These are phyloP conservation scores for Pachycephus smyrnensis DNA, from an alignment of 2,888 invertebrate genomes.

Conservation along the genomic window DNA sequence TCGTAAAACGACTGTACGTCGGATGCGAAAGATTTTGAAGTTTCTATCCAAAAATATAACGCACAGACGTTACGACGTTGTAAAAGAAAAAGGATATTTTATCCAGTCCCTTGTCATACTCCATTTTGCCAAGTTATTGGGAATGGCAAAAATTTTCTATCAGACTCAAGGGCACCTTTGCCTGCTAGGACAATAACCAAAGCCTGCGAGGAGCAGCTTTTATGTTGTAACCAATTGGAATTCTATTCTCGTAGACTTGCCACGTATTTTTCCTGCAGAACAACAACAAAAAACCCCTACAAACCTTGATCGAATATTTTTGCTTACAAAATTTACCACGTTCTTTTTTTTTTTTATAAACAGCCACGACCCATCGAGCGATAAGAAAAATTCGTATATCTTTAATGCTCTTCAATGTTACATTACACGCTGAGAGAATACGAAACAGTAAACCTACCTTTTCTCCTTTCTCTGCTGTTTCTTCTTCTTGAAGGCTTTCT, in stretches of 20 bases:
- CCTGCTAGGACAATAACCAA: neutral
- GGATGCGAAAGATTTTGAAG: neutral
- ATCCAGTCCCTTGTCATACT: neutral
- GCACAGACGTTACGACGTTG: no score
- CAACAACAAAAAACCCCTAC: neutral
- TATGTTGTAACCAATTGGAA: neutral
- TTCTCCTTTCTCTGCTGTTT: slow-evolving; percentile 88
- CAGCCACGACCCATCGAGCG: neutral
- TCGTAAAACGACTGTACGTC: neutral
- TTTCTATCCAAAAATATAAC: neutral
- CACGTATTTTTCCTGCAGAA: neutral
- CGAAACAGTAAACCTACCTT: slow-evolving; percentile 71
- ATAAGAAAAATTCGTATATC: slow-evolving; percentile 18
- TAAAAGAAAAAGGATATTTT: neutral
- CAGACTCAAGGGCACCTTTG: neutral
- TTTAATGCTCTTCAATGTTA: neutral
- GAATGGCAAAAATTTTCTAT: no score
- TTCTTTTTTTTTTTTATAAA: neutral
- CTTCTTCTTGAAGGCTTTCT: slow-evolving; percentile 91
- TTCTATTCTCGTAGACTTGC: neutral
- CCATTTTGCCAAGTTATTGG: neutral
- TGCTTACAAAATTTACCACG: no score
- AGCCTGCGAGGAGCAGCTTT: neutral
- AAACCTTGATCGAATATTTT: neutral
- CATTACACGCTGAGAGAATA: neutral